Evolutionary conservation across 2,888 invertebrate species (phyloP).

Genomic region (Harpalus rufipes): DNA sequence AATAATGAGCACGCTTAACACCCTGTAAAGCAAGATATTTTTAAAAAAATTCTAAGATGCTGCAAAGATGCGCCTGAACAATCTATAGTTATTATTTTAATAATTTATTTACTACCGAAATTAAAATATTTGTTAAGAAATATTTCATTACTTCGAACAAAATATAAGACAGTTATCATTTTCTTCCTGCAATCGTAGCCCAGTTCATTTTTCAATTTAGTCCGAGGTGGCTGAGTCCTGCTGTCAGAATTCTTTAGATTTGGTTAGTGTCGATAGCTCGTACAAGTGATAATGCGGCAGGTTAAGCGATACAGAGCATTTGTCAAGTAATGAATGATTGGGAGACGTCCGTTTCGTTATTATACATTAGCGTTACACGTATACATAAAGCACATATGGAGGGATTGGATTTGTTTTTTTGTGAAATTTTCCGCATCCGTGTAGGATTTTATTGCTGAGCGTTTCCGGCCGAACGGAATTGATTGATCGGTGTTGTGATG

Average conservation of each 20-base stretch:
- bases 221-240: neutral
- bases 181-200: neutral
- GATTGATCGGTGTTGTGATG: conserved; percentile 50
- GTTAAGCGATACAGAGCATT: conserved; percentile 10
- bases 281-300: conserved; percentile 20
- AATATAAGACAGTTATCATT: neutral
- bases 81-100: too few relatives aligned
- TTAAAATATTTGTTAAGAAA: too few relatives aligned
- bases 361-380: neutral
- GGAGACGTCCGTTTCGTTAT: neutral
- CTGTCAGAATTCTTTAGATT: conserved; percentile 55
- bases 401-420: conserved; percentile 16
- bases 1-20: too few relatives aligned
- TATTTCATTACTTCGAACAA: too few relatives aligned
- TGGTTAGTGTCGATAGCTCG: neutral
- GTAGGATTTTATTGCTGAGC: conserved; percentile 52
- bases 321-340: conserved; percentile 47
- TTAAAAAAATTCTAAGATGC: too few relatives aligned
- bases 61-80: too few relatives aligned
- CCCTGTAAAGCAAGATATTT: too few relatives aligned
- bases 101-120: too few relatives aligned
- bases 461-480: conserved; percentile 46
- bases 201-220: conserved; percentile 43
- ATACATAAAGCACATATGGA: neutral
- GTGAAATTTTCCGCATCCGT: conserved; percentile 44